Evolutionary conservation across 2,888 invertebrate genomes (phyloP), one percentile per base, ranked within the genome.

Genomic region (Himalopsyche kuldschensis): DNA sequence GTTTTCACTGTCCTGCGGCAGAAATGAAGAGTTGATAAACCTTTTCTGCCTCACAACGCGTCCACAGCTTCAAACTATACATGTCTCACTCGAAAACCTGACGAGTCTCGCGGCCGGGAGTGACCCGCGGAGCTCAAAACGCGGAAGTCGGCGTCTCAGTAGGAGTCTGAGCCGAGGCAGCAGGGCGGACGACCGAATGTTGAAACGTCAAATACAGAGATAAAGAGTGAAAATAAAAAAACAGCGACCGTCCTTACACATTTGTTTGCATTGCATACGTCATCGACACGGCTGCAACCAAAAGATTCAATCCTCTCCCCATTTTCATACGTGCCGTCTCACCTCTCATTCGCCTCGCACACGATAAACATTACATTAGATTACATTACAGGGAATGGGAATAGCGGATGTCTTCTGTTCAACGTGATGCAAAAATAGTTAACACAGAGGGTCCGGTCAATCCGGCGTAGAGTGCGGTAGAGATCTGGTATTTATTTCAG

Each of bases 201-300:
- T 15, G 15, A 41, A 69, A 31, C 35, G 32, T 77, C 31, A 31
- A 46, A 77, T 77, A 76, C 35, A 76, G 35, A 76, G 76, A 76
- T 78, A 48, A 78, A 47, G 48, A 47, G 78, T 78, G 48, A 78
- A 77, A 77, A 41, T 30, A 69, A 69, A 69, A 55, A 69, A 55
- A 55, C 63, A 55, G 78, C 75, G 41, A 91, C 92, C 91, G 90
- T 91, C 92, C 92, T 92, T 91, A 91, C 92, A 92, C 92, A 92
- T 91, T 91, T 92, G 92, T 92, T 92, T 92, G 92, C 92, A 92
- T 90, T 89, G 87, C 88, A 88, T 88, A 83, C 80, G 81, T 86
- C 86, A 82, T 76, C 46, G 69, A 75, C 83, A 82, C 80, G 75
- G 75, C 79, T 84, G 84, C 82, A 84, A 84, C 79, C 82, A 79